Percentiles rank a stretch among this genome's conserved stretches.
phyloP scores from a whole-genome alignment of 2,113 vertebrate species.

The Odontesthes bonariensis region DNA sequence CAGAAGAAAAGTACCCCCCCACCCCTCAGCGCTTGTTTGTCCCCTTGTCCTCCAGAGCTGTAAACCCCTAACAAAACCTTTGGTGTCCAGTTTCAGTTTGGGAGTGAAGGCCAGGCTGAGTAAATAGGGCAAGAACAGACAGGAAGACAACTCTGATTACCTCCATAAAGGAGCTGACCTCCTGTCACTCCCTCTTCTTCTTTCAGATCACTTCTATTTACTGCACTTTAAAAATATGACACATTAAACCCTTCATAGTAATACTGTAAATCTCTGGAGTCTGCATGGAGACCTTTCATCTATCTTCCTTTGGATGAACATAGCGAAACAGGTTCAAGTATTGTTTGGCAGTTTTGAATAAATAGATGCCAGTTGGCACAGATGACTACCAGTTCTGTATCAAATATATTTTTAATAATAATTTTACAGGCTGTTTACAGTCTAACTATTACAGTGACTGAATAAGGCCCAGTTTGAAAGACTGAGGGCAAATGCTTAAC shows the following conservation, averaged over 20 bases:
- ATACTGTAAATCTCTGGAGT: background rate
- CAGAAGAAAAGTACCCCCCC: constrained; percentile 9
- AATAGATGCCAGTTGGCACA: background rate
- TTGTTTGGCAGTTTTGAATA: background rate
- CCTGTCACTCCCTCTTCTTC: constrained; percentile 59
- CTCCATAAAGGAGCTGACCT: constrained; percentile 79
- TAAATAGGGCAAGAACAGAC: constrained; percentile 75
- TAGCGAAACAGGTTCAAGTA: background rate
- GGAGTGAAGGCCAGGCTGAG: constrained; percentile 72
- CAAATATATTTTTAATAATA: constrained; percentile 47
- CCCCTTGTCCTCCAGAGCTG: constrained; percentile 67
- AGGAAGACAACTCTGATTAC: constrained; percentile 79
- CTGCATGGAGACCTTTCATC: background rate
- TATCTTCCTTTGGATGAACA: background rate
- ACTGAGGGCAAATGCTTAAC: constrained; percentile 49
- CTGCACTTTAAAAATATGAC: background rate
- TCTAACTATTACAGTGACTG: constrained; percentile 17
- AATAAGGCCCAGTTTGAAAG: constrained; percentile 14
- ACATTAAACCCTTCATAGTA: background rate
- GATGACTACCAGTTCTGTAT: constrained; percentile 17
- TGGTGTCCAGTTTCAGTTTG: constrained; percentile 73
- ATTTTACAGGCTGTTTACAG: constrained; percentile 45
- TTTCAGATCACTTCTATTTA: constrained; percentile 2
- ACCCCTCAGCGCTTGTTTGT: constrained; percentile 60
- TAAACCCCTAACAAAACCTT: constrained; percentile 75